A percentile compares a stretch with the other conserved stretches of the same genome.
Conservation (phyloP, 2,113 vertebrate species). For the Aegypius monachus region DNA sequence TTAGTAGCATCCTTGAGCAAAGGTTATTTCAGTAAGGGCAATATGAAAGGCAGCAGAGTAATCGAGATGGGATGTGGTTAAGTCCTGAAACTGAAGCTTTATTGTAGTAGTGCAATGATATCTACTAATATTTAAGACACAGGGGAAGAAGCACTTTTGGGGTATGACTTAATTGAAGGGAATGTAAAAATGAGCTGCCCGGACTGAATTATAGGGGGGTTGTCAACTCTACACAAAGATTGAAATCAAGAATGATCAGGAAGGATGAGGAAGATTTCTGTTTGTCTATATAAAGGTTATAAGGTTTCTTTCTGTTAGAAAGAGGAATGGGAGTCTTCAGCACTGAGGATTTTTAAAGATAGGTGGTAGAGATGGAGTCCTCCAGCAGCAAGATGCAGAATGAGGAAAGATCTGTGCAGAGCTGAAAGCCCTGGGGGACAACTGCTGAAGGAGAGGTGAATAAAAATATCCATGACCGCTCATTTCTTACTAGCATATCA, state of each 20-base stretch:
- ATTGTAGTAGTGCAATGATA: neutral
- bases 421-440: neutral
- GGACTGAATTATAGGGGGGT: neutral
- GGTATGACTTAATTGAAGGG: neutral
- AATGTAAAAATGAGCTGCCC: neutral
- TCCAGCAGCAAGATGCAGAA: accelerated
- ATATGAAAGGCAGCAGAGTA: neutral
- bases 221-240: neutral
- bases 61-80: neutral
- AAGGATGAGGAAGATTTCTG: neutral
- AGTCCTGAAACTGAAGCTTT: neutral
- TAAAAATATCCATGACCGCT: neutral
- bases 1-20: neutral
- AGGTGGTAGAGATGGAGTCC: neutral
- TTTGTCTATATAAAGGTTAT: neutral
- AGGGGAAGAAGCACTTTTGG: neutral
- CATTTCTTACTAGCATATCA: neutral
- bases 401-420: neutral
- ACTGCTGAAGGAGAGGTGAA: neutral
- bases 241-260: neutral
- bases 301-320: neutral
- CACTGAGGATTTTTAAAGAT: neutral
- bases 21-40: neutral
- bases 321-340: neutral
- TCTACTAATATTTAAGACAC: neutral